Conservation (phyloP, 1,140 invertebrate species). For the Procambarus clarkii region DNA sequence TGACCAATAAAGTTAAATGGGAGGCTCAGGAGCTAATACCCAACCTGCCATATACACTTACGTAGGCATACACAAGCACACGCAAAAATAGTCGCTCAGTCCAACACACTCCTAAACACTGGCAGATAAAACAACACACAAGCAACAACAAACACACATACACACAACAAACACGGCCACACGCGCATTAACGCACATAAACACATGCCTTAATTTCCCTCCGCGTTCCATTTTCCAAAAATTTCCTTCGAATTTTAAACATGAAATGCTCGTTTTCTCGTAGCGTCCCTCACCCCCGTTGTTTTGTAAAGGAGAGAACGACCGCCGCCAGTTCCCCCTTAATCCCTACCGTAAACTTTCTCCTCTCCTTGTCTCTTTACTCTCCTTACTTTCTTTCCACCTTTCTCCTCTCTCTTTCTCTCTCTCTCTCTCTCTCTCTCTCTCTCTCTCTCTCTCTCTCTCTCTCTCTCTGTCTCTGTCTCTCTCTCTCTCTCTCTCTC, state of each 20-base stretch:
- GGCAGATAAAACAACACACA: background rate
- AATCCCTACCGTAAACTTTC: background rate
- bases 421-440: background rate
- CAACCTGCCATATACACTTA: too few relatives aligned
- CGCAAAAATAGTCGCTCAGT: too few relatives aligned
- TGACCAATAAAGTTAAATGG: too few relatives aligned
- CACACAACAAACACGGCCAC: background rate
- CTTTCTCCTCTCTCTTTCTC: too few relatives aligned
- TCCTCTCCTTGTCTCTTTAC: background rate
- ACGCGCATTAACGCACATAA: slow-evolving; percentile 13
- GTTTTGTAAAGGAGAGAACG: slow-evolving; percentile 10
- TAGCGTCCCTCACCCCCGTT: background rate
- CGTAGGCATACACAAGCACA: too few relatives aligned
- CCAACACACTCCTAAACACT: background rate
- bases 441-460: background rate
- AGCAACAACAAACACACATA: background rate
- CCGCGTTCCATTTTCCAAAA: slow-evolving; percentile 11
- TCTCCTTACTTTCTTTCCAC: background rate
- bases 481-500: too few relatives aligned
- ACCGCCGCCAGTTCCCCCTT: background rate
- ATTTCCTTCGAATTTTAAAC: slow-evolving; percentile 21
- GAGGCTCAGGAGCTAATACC: too few relatives aligned
- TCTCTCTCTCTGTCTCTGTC: too few relatives aligned
- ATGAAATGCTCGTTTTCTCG: background rate
- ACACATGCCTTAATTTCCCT: slow-evolving; percentile 4